Conservation (phyloP, 1,140 invertebrate species). For the Leptopilina clavipes region DNA sequence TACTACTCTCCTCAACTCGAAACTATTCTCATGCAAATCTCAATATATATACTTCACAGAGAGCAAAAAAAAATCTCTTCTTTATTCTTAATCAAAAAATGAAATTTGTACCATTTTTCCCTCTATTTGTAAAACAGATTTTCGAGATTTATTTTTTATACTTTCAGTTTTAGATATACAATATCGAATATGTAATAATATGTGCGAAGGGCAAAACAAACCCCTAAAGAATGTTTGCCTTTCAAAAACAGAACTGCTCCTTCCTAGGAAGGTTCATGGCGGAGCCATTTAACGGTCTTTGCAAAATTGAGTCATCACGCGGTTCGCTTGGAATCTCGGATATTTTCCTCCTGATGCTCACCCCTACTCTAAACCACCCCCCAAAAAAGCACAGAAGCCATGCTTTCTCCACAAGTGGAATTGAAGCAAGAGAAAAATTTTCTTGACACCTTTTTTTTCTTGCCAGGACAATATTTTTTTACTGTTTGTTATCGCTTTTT, state of each 20-base stretch:
- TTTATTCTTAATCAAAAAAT: background rate
- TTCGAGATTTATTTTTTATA: too few relatives aligned
- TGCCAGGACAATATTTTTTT: too few relatives aligned
- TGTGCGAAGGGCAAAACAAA: constrained; percentile 30
- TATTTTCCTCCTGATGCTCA: constrained; percentile 68
- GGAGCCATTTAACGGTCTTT: constrained; percentile 73
- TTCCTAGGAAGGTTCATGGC: constrained; percentile 62
- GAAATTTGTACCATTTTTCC: too few relatives aligned
- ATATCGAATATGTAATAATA: too few relatives aligned
- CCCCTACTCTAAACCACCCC: background rate
- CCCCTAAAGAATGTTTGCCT: constrained; percentile 69
- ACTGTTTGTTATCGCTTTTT: too few relatives aligned
- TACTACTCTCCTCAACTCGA: background rate
- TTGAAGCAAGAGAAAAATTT: background rate
- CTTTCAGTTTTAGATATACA: too few relatives aligned
- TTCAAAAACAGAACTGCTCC: constrained; percentile 69
- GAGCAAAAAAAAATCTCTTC: background rate
- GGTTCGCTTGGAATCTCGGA: constrained; percentile 74
- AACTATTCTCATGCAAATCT: constrained; percentile 29
- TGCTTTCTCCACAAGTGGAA: background rate
- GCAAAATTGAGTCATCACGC: constrained; percentile 75
- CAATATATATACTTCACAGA: background rate
- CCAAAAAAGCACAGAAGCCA: background rate
- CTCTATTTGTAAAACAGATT: too few relatives aligned
- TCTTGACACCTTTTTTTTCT: background rate